phyloP scores from a whole-genome alignment of 1,140 invertebrate species.

The Eupristina koningsbergeri region DNA sequence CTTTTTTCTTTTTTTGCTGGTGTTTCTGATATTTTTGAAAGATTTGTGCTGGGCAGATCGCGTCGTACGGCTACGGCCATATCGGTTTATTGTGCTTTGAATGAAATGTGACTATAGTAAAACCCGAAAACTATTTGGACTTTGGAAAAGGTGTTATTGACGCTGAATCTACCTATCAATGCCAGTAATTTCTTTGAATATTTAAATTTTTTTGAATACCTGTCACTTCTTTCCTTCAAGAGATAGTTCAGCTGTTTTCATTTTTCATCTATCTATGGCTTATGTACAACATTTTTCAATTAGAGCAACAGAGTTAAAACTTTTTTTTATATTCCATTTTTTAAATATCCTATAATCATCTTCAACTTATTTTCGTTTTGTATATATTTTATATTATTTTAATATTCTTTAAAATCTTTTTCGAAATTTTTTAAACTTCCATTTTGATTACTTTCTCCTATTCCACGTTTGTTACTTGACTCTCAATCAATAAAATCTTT shows the following conservation, averaged over 20 bases:
- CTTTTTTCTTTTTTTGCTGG: too few species aligned
- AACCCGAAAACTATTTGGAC: conserved; percentile 60
- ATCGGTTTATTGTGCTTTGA: conserved; percentile 61
- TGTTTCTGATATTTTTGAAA: conserved; percentile 41
- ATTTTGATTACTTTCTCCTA: conserved; percentile 47
- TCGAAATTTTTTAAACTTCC: neutral
- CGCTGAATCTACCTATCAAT: neutral
- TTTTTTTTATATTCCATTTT: conserved; percentile 44
- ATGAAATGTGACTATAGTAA: conserved; percentile 59
- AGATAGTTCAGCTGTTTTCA: conserved; percentile 46
- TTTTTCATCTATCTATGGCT: conserved; percentile 45
- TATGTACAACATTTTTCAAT: conserved; percentile 54
- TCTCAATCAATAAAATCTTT: conserved; percentile 47
- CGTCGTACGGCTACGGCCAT: conserved; percentile 27
- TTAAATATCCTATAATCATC: conserved; percentile 39
- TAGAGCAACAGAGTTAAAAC: conserved; percentile 43
- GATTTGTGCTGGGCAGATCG: conserved; percentile 46
- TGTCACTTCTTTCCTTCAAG: conserved; percentile 34
- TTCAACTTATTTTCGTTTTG: conserved; percentile 13
- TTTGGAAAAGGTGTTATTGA: conserved; percentile 49
- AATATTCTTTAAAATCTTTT: conserved; percentile 36
- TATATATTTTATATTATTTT: neutral
- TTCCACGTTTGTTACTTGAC: conserved; percentile 28
- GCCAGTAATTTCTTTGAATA: conserved; percentile 4
- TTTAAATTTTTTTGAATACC: neutral